Evolutionary conservation across 2,113 vertebrate species (phyloP).

Genomic region (Helogale parvula): DNA sequence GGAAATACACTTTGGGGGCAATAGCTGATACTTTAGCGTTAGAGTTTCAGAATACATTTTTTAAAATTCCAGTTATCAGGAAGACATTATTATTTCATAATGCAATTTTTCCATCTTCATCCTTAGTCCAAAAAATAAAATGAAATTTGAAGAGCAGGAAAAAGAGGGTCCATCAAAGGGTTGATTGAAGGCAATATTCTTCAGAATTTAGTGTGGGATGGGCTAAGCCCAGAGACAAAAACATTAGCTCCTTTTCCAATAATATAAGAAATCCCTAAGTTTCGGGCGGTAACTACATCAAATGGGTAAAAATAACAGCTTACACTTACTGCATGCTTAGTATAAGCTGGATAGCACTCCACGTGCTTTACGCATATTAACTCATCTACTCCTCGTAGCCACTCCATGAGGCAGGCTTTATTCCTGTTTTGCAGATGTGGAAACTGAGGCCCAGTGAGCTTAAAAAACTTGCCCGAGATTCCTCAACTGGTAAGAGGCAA

Average conservation of each 20-base stretch:
- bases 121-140: conserved; percentile 10
- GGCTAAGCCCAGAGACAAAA: not conserved
- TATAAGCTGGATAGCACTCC: not conserved
- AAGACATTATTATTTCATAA: not conserved
- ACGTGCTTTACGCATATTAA: not conserved
- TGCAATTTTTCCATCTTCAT: not conserved
- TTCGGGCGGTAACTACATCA: not conserved
- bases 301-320: not conserved
- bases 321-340: not conserved
- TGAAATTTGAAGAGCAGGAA: not conserved
- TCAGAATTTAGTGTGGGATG: not conserved
- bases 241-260: not conserved
- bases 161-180: not conserved
- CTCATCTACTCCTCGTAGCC: not conserved
- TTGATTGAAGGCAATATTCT: not conserved
- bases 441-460: not conserved
- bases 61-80: not conserved
- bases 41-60: not conserved
- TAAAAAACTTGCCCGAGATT: not conserved
- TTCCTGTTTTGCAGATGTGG: conserved; percentile 42
- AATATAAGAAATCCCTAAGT: not conserved
- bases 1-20: not conserved
- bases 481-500: not conserved
- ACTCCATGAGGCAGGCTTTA: not conserved
- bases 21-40: not conserved